Base-by-base conservation (phyloP, 2,888 invertebrate genomes). In the Branchellion lobata region DNA sequence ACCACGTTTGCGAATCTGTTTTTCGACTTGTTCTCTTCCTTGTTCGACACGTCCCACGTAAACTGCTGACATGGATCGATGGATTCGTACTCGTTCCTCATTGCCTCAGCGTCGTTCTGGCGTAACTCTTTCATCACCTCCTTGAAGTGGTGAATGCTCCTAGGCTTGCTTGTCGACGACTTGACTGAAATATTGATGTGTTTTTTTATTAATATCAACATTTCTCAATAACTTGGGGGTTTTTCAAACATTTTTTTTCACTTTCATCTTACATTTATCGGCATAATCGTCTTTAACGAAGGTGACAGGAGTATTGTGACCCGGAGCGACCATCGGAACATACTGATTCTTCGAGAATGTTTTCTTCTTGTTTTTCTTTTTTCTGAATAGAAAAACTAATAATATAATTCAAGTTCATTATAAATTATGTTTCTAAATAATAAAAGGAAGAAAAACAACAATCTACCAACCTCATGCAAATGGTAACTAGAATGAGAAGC, bases 11-110 rank as follows among this genome's bases (percentile, higher is more conserved):
- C 98, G 87, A 99, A 99, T 76, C 99, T 93, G 89, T 99, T 99
- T 89, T 99, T 99, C n/a, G 96, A 94, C 86, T 98, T 97, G 89
- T 99, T 99, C 51, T 94, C 92, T 87, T 99, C 98, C 91, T 95
- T 92, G 87, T 95, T 96, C 0, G 97, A 97, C 88, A 97, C 94
- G 87, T 99, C 98, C 99, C 99, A 99, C 0, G 98, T 98, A 87
- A 99, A 99, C 87, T 98, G 97, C 86, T 99, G 98, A 0, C 98
- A 98, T 0, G 99, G 97, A 87, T 99, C 99, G 83, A 99, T 99
- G 84, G 96, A 96, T 88, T 91, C 96, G 87, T 97, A 97, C 88
- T 98, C 98, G 88, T 97, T 24, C 33, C 75, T 47, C 75, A 75
- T 31, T 24, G 14, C 29, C 51, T 40, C 31, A 29, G 29, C 8